phyloP scores from a whole-genome alignment of 2,888 invertebrate species.

The Dasypogon diadema region DNA sequence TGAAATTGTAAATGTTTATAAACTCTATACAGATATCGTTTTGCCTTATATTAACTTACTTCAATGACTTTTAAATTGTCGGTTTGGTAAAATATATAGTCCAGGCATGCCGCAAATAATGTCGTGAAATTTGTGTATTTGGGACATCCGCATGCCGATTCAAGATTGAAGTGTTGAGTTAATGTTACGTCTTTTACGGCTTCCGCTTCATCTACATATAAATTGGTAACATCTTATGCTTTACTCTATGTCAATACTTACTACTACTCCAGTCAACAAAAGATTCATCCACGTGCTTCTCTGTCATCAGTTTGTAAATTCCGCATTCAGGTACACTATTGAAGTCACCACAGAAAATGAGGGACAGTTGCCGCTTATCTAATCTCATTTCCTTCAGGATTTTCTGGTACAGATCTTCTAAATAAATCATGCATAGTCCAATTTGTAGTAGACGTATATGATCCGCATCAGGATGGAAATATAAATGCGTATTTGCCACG shows the following conservation, averaged over 20 bases:
- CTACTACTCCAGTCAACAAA: conserved; percentile 84
- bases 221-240: too few relatives aligned
- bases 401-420: conserved; percentile 72
- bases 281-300: conserved; percentile 74
- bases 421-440: conserved; percentile 78
- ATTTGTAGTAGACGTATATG: conserved; percentile 90
- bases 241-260: conserved; percentile 68
- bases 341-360: conserved; percentile 92
- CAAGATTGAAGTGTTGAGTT: conserved; percentile 74
- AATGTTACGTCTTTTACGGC: conserved; percentile 75
- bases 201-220: conserved; percentile 74
- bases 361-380: conserved; percentile 64
- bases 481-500: conserved; percentile 91
- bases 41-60: conserved; percentile 66
- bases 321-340: conserved; percentile 89
- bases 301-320: conserved; percentile 82
- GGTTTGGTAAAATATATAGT: conserved; percentile 89
- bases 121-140: conserved; percentile 87
- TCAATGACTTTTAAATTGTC: conserved; percentile 74
- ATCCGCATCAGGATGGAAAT: conserved; percentile 92
- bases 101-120: conserved; percentile 87
- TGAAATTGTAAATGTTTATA: conserved; percentile 63
- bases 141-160: conserved; percentile 87
- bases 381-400: conserved; percentile 66
- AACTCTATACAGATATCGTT: background rate